Conservation (phyloP, 2,797 vertebrate genomes). For the Gymnoscopelus microlampas region DNA sequence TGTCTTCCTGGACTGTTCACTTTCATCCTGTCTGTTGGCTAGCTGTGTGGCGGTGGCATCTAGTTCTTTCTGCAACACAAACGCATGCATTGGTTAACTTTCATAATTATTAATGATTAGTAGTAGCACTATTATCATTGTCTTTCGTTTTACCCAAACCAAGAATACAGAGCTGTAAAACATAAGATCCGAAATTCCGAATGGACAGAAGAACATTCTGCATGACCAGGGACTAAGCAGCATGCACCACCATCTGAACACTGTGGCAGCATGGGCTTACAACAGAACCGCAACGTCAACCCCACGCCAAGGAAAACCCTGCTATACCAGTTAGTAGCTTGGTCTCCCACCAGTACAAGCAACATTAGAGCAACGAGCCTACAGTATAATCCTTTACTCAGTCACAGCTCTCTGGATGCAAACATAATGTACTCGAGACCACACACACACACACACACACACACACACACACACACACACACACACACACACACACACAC, state of each 20-base stretch:
- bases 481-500: neutral
- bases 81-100: constrained; percentile 6
- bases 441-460: constrained; percentile 12
- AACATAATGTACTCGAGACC: constrained; percentile 7
- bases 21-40: constrained; percentile 99
- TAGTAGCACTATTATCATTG: too few relatives aligned
- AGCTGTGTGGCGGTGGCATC: constrained; percentile 87
- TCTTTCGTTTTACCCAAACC: too few relatives aligned
- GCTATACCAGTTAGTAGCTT: constrained; percentile 16
- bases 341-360: constrained; percentile 32
- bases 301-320: constrained; percentile 39
- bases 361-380: constrained; percentile 32
- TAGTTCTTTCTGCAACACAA: constrained; percentile 83
- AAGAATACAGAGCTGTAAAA: too few relatives aligned
- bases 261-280: constrained; percentile 27
- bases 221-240: too few relatives aligned
- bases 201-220: too few relatives aligned
- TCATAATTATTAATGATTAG: too few relatives aligned
- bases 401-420: constrained; percentile 34
- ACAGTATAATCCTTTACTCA: constrained; percentile 44
- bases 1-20: constrained; percentile 91
- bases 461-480: constrained; percentile 9
- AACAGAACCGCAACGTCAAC: constrained; percentile 37
- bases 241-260: constrained; percentile 20
- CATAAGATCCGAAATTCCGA: too few relatives aligned